These are phyloP conservation scores for Caenorhabditis wallacei DNA, from an alignment of 2,888 invertebrate species.

Conservation along the genomic window DNA sequence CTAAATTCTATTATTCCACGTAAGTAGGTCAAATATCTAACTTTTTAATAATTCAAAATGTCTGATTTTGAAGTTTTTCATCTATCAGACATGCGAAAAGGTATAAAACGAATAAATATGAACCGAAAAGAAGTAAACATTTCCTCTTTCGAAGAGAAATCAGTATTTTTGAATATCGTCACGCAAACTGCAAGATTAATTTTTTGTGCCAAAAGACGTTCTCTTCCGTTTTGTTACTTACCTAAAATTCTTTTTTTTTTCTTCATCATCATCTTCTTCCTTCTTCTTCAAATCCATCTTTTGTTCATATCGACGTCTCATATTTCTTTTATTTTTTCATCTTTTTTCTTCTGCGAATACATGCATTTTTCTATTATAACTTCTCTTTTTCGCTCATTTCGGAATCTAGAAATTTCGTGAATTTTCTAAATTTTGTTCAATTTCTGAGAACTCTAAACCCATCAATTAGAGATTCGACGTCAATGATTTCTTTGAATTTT, in stretches of 20 bases:
- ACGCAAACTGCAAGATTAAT: slow-evolving; percentile 2
- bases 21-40: neutral
- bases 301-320: slow-evolving; percentile 6
- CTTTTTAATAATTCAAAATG: neutral
- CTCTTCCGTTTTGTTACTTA: neutral
- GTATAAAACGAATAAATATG: neutral
- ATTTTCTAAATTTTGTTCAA: neutral
- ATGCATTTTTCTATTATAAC: neutral
- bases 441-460: neutral
- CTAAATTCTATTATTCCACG: neutral
- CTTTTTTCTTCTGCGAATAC: neutral
- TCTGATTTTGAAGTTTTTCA: slow-evolving; percentile 1
- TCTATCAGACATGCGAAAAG: slow-evolving; percentile 12
- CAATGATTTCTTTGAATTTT: slow-evolving; percentile 17
- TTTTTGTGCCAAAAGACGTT: neutral
- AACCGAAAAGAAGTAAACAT: neutral
- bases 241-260: neutral
- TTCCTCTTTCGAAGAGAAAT: neutral
- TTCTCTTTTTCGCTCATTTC: neutral
- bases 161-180: neutral
- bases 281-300: slow-evolving; percentile 12
- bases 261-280: too few relatives aligned
- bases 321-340: neutral
- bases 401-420: neutral
- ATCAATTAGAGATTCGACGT: slow-evolving; percentile 24